Conservation (phyloP, 1,140 invertebrate genomes). For the Drosophila sechellia region DNA sequence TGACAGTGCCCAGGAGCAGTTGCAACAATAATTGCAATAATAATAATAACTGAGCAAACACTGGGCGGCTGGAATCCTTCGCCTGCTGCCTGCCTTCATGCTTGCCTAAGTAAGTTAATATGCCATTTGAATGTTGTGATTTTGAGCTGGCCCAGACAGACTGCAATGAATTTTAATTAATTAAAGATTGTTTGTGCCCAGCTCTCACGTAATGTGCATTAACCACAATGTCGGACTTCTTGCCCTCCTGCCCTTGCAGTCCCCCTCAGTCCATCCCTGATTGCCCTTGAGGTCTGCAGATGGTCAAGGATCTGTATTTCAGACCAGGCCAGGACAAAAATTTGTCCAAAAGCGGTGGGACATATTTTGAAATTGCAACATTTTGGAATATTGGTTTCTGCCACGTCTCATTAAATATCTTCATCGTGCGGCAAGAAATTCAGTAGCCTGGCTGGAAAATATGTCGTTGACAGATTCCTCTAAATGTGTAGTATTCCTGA, state of each 20-base stretch:
- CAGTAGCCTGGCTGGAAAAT: background rate
- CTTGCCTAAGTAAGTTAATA: constrained; percentile 79
- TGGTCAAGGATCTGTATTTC: constrained; percentile 4
- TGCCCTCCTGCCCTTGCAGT: background rate
- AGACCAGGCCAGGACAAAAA: constrained; percentile 26
- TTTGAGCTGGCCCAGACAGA: constrained; percentile 34
- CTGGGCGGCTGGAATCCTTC: constrained; percentile 14
- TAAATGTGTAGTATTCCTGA: too few species aligned
- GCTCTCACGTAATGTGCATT: constrained; percentile 58
- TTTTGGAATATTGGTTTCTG: constrained; percentile 6
- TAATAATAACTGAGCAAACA: constrained; percentile 56
- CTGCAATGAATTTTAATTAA: constrained; percentile 77
- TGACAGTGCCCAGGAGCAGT: constrained; percentile 20
- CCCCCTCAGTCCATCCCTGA: background rate
- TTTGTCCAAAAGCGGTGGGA: constrained; percentile 45
- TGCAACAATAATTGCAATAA: constrained; percentile 48
- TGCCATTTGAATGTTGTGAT: constrained; percentile 77
- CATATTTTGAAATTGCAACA: constrained; percentile 40
- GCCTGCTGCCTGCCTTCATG: constrained; percentile 32
- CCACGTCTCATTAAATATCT: constrained; percentile 13
- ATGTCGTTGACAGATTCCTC: background rate
- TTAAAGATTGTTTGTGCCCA: constrained; percentile 66
- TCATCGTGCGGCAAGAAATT: constrained; percentile 1
- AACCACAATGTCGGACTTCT: constrained; percentile 52
- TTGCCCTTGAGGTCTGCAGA: background rate